A percentile compares a stretch with the other conserved stretches of the same genome.
phyloP scores from a whole-genome alignment of 1,140 invertebrate genomes.

The Leptinotarsa lineolata region DNA sequence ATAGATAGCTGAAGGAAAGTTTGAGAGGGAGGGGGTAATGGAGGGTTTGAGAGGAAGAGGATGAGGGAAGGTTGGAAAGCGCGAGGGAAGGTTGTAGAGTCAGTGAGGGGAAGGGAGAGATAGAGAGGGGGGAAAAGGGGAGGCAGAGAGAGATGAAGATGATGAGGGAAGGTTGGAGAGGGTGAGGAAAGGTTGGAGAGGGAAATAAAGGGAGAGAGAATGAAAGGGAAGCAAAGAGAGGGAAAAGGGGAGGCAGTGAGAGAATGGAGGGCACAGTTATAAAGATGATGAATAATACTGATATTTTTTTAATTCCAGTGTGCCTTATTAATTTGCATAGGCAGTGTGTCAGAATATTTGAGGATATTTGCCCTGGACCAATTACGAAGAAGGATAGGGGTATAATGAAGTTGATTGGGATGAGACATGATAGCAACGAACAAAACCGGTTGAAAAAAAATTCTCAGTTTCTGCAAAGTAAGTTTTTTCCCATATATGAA shows the following conservation, averaged over 20 bases:
- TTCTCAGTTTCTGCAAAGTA: conserved; percentile 59
- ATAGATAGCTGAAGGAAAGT: too few species aligned
- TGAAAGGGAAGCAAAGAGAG: too few species aligned
- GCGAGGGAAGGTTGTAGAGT: not conserved
- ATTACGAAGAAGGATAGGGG: conserved; percentile 69
- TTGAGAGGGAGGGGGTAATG: too few species aligned
- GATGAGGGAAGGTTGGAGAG: not conserved
- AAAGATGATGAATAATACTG: not conserved
- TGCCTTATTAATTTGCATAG: conserved; percentile 90
- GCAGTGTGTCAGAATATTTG: conserved; percentile 77
- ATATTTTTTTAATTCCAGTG: conserved; percentile 62
- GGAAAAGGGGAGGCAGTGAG: too few species aligned
- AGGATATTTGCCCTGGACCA: conserved; percentile 84
- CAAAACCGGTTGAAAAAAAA: conserved; percentile 59
- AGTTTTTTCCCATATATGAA: conserved; percentile 39
- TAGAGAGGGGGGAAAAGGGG: too few species aligned
- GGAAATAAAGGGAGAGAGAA: too few species aligned
- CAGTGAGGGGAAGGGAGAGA: not conserved
- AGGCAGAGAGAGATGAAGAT: not conserved
- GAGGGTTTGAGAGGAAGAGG: too few species aligned
- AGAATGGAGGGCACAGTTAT: too few species aligned
- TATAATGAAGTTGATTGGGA: conserved; percentile 76
- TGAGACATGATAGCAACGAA: conserved; percentile 62
- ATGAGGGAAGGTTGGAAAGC: not conserved
- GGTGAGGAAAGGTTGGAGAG: not conserved